Evolutionary conservation across 2,113 vertebrate genomes (phyloP).

Genomic region (Xiphophorus maculatus): DNA sequence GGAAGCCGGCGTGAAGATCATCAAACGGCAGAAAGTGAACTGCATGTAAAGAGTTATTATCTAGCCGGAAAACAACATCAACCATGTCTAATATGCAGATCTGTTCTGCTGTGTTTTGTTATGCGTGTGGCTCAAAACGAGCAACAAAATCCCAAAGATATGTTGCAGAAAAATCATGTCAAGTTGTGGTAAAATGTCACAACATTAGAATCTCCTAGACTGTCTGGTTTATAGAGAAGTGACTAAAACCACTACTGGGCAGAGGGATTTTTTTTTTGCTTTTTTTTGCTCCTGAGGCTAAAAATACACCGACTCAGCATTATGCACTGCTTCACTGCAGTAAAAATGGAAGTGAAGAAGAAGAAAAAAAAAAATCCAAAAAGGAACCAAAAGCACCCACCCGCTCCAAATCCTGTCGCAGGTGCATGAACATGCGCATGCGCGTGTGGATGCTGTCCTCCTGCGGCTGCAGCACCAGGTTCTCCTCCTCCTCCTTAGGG

Average conservation of each 20-base stretch:
- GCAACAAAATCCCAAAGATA: not conserved
- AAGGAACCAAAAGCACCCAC: constrained; percentile 76
- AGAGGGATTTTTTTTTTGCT: not conserved
- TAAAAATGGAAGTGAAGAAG: not conserved
- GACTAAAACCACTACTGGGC: not conserved
- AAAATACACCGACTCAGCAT: constrained; percentile 8
- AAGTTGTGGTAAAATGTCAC: not conserved
- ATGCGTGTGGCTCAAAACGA: not conserved
- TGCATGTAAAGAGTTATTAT: too few relatives aligned
- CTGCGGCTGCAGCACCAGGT: constrained; percentile 89
- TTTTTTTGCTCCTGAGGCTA: not conserved
- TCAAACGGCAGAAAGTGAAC: not conserved
- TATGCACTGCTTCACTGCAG: not conserved
- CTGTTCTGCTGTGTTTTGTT: not conserved
- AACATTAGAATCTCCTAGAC: not conserved
- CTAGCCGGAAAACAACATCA: too few relatives aligned
- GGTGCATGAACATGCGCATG: constrained; percentile 99
- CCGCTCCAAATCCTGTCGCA: constrained; percentile 96
- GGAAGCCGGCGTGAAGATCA: not conserved
- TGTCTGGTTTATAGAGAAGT: not conserved
- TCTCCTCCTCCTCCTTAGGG: constrained; percentile 92
- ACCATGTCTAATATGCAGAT: too few relatives aligned
- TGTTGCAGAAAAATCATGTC: not conserved
- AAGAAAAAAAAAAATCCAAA: too few relatives aligned
- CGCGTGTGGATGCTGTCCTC: constrained; percentile 96